Evolutionary conservation across 2,113 vertebrate genomes (phyloP), one percentile per base, ranked within the genome.

Genomic region (Brachirus orientalis): DNA sequence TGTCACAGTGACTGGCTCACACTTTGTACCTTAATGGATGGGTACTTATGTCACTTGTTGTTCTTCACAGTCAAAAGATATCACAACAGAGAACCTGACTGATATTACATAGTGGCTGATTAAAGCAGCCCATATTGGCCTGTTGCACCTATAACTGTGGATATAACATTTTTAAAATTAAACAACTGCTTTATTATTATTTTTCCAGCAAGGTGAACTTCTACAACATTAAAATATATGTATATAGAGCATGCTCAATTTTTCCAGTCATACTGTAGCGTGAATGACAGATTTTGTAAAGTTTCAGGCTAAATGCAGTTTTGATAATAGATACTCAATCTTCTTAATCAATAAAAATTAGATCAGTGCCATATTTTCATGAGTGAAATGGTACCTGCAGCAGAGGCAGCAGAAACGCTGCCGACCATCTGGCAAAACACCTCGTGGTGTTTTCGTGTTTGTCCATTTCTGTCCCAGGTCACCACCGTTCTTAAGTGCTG

Each of bases 401-500:
- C 48, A 63, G 65, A 80, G 76, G 45, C 80, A 63, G 10, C 45
- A 46, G 53, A 60, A 64, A 10, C 65, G n/a, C 40, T 10, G 16
- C 63, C 73, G 3, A 7, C 72, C 86, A 80, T 85, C 79, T 88
- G 86, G 69, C 46, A 50, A n/a, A n/a, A 10, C 36, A 46, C 13
- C 53, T 83, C 69, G 63, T 51, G 20, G 33, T 47, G 55, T 66
- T 76, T 55, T 33, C 54, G 45, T 63, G 76, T 83, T 63, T 74
- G 78, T 79, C 65, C 54, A 63, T 79, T 79, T 79, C 69, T 62
- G 62, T 79, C 63, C 16, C 55, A 73, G 83, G 85, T 87, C 83
- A 83, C 78, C 14, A 62, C 55, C 20, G 57, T 79, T 85, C 63
- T 38, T 86, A 88, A 88, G 79, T 74, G 72, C 89, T 89, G 86